Evolutionary conservation across 1,140 invertebrate species (phyloP), one percentile per base, ranked within the genome.

Genomic region (Epicauta chinensis): DNA sequence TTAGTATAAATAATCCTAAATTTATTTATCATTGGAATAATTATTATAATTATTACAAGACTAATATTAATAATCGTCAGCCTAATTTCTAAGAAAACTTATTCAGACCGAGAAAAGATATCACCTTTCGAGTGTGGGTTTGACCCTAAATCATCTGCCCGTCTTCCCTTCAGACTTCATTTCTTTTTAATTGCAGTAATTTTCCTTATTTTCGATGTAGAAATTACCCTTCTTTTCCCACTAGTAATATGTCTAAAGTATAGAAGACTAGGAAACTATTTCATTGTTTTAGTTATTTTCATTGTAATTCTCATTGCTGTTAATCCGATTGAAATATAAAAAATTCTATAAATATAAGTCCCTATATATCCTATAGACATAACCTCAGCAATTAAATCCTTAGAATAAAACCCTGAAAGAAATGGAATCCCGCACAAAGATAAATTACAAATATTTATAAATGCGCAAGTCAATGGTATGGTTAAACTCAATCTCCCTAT

Each of bases 61-160:
- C 56, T 73, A 53, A 63, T 79, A 66, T 73, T 76, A 73, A 56
- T 73, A 51, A 55, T 78, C 57, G 67, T 71, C 42, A 67, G 69
- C 53, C 47, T 75, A 52, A 48, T 75, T 48, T 72, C 67, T 53
- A 79, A 77, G 77, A n/a, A n/a, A 81, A 81, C 77, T 62, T 62
- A 67, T 61, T 53, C 63, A 62, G 71, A 75, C 40, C 74, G 73
- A 65, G 77, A 80, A 79, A 81, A 81, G 78, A 65, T 40, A 36
- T 73, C 71, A 0, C 74, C 77, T 3, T 78, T 80, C 71, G 79
- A 82, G 75, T 81, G 79, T 72, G 79, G 78, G 65, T 82, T 82
- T 73, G 73, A 78, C 14, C 73, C 75, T 48, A 23, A 23, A 66
- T 39, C 45, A 0, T 73, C 66, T 7, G 61, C 72, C 11, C 76